Evolutionary conservation across 2,113 vertebrate genomes (phyloP).

Genomic region (Nansenia antarctica): DNA sequence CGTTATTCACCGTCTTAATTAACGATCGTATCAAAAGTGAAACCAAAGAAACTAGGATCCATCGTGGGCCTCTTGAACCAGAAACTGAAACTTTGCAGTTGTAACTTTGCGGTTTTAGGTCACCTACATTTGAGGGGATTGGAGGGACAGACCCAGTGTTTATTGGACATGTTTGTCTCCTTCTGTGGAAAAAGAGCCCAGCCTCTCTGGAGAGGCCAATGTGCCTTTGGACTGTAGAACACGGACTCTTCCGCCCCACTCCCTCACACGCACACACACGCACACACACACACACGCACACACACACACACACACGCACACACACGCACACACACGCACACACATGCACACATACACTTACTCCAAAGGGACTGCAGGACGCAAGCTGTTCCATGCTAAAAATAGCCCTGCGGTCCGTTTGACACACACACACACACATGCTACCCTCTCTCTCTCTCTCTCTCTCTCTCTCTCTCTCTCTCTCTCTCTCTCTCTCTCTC

Average conservation of each 20-base stretch:
- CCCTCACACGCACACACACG: constrained; percentile 5
- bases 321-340: background rate
- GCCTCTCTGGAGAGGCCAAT: constrained; percentile 30
- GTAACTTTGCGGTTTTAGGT: constrained; percentile 32
- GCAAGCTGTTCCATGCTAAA: constrained; percentile 69
- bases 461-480: too few species aligned
- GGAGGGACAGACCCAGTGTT: constrained; percentile 22
- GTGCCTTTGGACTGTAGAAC: constrained; percentile 36
- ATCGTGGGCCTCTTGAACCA: background rate
- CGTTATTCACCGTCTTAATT: too few species aligned
- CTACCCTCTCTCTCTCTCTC: too few species aligned
- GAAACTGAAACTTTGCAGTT: background rate
- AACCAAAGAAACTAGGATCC: background rate
- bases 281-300: background rate
- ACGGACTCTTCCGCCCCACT: constrained; percentile 14
- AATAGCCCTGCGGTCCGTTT: constrained; percentile 57
- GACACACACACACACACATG: constrained; percentile 6
- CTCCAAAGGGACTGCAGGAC: constrained; percentile 49
- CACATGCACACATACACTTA: constrained; percentile 3
- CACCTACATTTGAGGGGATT: constrained; percentile 20
- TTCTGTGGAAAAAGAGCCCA: constrained; percentile 22
- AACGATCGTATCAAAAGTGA: too few species aligned
- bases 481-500: too few species aligned
- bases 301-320: background rate
- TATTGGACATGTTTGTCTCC: constrained; percentile 30